These are phyloP conservation scores for Tetramorium alpestre DNA, from an alignment of 1,140 invertebrate species.

Conservation along the genomic window DNA sequence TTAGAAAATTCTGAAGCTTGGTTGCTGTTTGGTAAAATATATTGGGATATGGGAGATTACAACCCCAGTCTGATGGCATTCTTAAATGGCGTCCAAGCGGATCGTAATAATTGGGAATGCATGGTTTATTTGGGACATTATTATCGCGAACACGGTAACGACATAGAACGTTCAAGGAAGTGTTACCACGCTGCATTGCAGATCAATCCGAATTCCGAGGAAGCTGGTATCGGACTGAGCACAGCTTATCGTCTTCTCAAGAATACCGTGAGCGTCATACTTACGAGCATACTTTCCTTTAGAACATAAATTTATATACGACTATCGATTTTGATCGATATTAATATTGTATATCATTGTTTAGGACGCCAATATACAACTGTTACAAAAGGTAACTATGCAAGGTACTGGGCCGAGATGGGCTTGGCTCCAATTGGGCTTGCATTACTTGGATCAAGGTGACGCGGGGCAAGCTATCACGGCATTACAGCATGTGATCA, in stretches of 20 bases:
- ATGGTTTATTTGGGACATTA: conserved; percentile 92
- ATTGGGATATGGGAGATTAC: conserved; percentile 88
- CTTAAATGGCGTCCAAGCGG: conserved; percentile 91
- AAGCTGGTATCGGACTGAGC: conserved; percentile 91
- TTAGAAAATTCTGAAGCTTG: conserved; percentile 86
- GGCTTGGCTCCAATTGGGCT: conserved; percentile 93
- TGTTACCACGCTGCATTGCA: conserved; percentile 94
- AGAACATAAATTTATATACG: background rate
- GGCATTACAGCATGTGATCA: conserved; percentile 91
- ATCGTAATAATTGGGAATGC: conserved; percentile 90
- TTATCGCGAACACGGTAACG: conserved; percentile 87
- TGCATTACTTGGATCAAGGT: conserved; percentile 90
- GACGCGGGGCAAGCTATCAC: conserved; percentile 91
- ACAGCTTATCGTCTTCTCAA: conserved; percentile 90
- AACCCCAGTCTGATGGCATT: conserved; percentile 88
- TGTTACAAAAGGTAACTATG: conserved; percentile 88
- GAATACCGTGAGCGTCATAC: conserved; percentile 87
- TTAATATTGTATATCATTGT: conserved; percentile 11
- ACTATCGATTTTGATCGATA: background rate
- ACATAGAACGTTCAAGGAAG: conserved; percentile 90
- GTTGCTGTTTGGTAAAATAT: conserved; percentile 88
- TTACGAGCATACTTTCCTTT: background rate
- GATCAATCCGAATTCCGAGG: conserved; percentile 89
- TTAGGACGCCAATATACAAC: conserved; percentile 89
- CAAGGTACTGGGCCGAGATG: conserved; percentile 88